A percentile compares a stretch with the other conserved stretches of the same genome.
phyloP scores from a whole-genome alignment of 2,797 vertebrate genomes.

The Varecia variegata region DNA sequence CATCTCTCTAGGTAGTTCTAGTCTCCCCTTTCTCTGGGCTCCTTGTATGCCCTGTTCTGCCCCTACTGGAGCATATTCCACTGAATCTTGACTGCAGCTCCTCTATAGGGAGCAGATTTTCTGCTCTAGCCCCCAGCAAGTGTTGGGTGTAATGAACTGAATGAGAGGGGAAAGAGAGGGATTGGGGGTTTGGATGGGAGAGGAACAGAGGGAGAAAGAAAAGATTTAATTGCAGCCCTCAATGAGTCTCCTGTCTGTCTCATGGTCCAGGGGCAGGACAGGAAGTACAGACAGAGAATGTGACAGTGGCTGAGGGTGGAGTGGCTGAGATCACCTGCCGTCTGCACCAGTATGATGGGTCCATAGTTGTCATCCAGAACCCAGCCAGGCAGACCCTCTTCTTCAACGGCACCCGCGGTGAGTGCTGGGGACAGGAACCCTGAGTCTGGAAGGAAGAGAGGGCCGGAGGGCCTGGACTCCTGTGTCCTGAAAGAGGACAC shows the following conservation, averaged over 20 bases:
- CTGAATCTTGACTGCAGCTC: background rate
- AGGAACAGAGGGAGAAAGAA: background rate
- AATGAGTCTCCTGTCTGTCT: background rate
- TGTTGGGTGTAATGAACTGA: background rate
- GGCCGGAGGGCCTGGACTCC: background rate
- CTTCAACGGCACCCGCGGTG: conserved; percentile 95
- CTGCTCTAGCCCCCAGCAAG: background rate
- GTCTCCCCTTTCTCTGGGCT: background rate
- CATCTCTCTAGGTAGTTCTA: background rate
- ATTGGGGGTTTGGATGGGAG: background rate
- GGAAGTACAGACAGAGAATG: conserved; percentile 95
- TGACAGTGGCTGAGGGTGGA: conserved; percentile 93
- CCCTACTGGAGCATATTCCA: background rate
- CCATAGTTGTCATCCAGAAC: conserved; percentile 97
- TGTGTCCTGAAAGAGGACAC: background rate
- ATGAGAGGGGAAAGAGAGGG: background rate
- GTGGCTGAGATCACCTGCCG: conserved; percentile 94
- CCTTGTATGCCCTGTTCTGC: background rate
- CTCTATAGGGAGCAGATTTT: background rate
- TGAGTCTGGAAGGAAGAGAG: background rate
- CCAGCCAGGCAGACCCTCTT: conserved; percentile 94
- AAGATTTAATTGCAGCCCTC: background rate
- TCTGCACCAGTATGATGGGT: conserved; percentile 94
- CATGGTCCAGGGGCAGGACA: conserved; percentile 82
- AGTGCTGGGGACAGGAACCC: conserved; percentile 17